phyloP scores from a whole-genome alignment of 2,888 invertebrate genomes.

The Thymelicus lineola region DNA sequence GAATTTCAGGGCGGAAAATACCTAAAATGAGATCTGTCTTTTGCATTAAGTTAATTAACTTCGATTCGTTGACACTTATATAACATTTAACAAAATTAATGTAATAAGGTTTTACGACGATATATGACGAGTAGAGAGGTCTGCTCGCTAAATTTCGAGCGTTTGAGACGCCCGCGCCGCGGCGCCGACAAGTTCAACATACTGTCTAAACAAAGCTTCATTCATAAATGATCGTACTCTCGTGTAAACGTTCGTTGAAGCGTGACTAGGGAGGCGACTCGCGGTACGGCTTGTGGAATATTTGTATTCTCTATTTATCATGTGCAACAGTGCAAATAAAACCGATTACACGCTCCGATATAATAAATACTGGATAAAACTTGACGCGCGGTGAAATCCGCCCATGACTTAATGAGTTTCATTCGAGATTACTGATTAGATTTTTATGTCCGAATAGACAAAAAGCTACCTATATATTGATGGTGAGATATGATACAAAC shows the following conservation, averaged over 20 bases:
- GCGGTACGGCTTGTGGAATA: constrained; percentile 34
- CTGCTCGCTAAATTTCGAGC: neutral
- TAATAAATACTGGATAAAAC: constrained; percentile 37
- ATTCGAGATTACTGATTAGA: too few relatives aligned
- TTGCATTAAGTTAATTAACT: too few relatives aligned
- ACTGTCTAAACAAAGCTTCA: constrained; percentile 40
- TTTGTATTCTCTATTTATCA: constrained; percentile 39
- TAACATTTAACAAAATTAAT: constrained; percentile 20
- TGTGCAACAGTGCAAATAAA: constrained; percentile 39
- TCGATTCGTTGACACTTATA: too few relatives aligned
- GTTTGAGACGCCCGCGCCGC: too few relatives aligned
- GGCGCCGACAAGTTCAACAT: constrained; percentile 20
- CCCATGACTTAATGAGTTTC: neutral
- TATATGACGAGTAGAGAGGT: neutral
- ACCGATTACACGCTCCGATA: constrained; percentile 35
- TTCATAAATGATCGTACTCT: constrained; percentile 40
- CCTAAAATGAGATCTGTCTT: too few relatives aligned
- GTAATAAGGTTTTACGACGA: neutral
- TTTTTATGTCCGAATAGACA: too few relatives aligned
- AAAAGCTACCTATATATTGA: too few relatives aligned
- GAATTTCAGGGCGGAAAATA: too few relatives aligned
- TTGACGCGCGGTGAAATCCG: constrained; percentile 9
- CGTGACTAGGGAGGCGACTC: constrained; percentile 37
- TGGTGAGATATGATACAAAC: too few relatives aligned
- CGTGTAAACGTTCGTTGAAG: constrained; percentile 35